Percentiles rank a stretch among this genome's conserved stretches.
phyloP scores from a whole-genome alignment of 2,888 invertebrate genomes.

The Acleris literana region DNA sequence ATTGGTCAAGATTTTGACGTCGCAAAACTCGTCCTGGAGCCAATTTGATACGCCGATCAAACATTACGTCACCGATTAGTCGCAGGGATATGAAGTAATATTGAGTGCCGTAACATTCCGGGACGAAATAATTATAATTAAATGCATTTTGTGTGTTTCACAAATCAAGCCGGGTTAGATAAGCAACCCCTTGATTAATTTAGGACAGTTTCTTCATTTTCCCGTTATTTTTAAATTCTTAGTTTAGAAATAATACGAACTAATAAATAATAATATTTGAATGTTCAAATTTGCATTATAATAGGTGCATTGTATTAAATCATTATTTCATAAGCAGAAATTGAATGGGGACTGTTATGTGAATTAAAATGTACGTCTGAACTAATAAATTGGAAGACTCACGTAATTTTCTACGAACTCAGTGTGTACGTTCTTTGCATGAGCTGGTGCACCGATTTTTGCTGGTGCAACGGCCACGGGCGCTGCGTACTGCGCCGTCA shows the following conservation, averaged over 20 bases:
- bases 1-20: conserved; percentile 53
- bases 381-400: conserved; percentile 56
- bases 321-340: no score
- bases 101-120: conserved; percentile 45
- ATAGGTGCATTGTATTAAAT: no score
- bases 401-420: conserved; percentile 86
- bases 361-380: neutral
- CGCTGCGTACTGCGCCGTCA: conserved; percentile 38
- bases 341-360: no score
- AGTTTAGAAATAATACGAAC: no score
- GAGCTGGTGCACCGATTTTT: conserved; percentile 42
- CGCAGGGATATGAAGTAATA: conserved; percentile 56
- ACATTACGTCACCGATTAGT: conserved; percentile 51
- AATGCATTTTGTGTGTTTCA: conserved; percentile 13
- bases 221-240: no score
- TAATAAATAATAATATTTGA: no score
- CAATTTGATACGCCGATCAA: conserved; percentile 50
- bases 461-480: conserved; percentile 39
- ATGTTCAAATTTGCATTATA: no score
- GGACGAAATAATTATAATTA: conserved; percentile 43
- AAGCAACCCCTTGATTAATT: no score
- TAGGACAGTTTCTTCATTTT: no score
- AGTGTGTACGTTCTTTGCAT: conserved; percentile 81
- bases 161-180: neutral
- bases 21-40: conserved; percentile 52